Evolutionary conservation across 2,797 vertebrate species (phyloP).

Genomic region (Acipenser oxyrinchus): DNA sequence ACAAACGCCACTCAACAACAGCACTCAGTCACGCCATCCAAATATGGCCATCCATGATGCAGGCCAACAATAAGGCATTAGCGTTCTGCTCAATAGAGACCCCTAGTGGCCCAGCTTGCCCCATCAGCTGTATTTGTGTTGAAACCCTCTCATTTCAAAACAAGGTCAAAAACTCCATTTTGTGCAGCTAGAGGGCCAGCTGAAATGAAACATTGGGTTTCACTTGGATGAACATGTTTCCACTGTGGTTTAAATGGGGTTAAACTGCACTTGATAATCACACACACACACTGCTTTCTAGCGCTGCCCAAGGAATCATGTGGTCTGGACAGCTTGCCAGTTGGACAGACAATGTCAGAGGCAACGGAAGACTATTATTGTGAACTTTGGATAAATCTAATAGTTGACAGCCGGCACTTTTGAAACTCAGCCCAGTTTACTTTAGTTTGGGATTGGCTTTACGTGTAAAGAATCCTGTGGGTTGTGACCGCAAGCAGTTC

Average conservation of each 20-base stretch:
- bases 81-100: too few species aligned
- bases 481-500: not conserved
- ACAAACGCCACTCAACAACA: too few species aligned
- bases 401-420: not conserved
- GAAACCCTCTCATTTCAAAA: too few species aligned
- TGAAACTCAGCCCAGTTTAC: slow-evolving; percentile 3
- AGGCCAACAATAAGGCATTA: too few species aligned
- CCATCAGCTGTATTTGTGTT: too few species aligned
- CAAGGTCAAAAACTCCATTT: too few species aligned
- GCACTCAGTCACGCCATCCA: too few species aligned
- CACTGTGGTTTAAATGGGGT: not conserved
- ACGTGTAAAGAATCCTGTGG: not conserved
- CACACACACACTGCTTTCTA: not conserved
- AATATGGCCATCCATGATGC: too few species aligned
- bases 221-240: too few species aligned
- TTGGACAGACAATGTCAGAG: not conserved
- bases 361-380: not conserved
- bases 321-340: not conserved
- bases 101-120: too few species aligned
- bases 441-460: not conserved
- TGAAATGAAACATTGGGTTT: too few species aligned
- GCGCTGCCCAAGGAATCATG: not conserved
- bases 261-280: not conserved
- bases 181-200: too few species aligned
- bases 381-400: not conserved